Conservation (phyloP, 2,113 vertebrate genomes). For the Tapirus terrestris region DNA sequence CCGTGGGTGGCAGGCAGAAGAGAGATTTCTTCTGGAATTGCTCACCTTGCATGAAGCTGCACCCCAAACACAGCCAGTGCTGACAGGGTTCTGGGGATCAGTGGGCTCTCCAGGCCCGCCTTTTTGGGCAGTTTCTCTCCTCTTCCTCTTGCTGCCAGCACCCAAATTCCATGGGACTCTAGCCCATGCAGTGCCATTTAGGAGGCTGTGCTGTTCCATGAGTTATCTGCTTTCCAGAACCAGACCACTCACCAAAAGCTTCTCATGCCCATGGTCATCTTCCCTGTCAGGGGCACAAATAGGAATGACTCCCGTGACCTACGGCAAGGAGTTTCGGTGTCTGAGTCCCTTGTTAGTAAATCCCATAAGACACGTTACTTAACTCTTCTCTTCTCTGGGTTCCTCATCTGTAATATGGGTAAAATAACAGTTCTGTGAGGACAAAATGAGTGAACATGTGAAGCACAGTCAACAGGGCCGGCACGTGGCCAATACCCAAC, state of each 20-base stretch:
- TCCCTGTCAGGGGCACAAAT: fast-evolving
- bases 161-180: neutral
- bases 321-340: neutral
- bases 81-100: neutral
- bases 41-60: neutral
- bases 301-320: neutral
- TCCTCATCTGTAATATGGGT: neutral
- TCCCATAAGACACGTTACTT: fast-evolving
- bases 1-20: neutral
- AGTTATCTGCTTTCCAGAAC: neutral
- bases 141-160: neutral
- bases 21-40: neutral
- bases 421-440: neutral
- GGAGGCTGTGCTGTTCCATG: neutral
- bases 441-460: neutral
- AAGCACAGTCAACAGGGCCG: neutral
- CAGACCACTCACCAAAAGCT: neutral
- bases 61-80: neutral
- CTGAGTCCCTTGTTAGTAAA: neutral
- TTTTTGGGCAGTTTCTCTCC: neutral
- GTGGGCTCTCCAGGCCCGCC: neutral
- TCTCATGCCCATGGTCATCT: neutral
- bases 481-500: too few relatives aligned
- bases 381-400: neutral
- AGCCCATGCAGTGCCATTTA: neutral